Evolutionary conservation across 2,888 invertebrate species (phyloP).

Genomic region (Dasysyrphus albostriatus): DNA sequence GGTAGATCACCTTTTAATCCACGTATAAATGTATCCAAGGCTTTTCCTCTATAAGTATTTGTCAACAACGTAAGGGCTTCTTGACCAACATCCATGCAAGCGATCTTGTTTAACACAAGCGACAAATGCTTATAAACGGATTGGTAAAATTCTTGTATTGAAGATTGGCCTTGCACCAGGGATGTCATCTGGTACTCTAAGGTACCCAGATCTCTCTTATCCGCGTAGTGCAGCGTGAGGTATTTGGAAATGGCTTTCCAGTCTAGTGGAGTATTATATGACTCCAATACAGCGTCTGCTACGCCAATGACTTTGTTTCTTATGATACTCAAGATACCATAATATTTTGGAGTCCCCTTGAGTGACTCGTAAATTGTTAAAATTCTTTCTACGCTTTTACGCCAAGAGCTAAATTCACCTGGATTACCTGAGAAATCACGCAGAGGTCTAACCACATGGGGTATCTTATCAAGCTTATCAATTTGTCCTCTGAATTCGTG

Average conservation of each 20-base stretch:
- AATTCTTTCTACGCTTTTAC: too few relatives aligned
- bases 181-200: conserved; percentile 10
- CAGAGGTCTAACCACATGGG: too few relatives aligned
- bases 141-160: conserved; percentile 12
- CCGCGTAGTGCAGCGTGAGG: conserved; percentile 10
- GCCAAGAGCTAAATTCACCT: too few relatives aligned
- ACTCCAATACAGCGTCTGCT: neutral
- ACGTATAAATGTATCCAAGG: conserved; percentile 1
- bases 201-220: conserved; percentile 2
- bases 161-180: neutral
- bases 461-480: too few relatives aligned
- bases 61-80: conserved; percentile 2
- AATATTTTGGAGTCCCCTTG: conserved; percentile 4
- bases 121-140: conserved; percentile 12
- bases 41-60: conserved; percentile 11
- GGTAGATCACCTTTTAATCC: conserved; percentile 23
- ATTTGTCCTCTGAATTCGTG: too few relatives aligned
- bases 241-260: conserved; percentile 17
- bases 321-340: conserved; percentile 10
- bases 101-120: neutral
- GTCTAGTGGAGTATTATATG: neutral
- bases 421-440: too few relatives aligned
- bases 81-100: conserved; percentile 13
- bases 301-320: conserved; percentile 5
- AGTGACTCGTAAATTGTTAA: neutral